Evolutionary conservation across 1,140 invertebrate genomes (phyloP), one percentile per base, ranked within the genome.

Genomic region (Bombus vancouverensis): DNA sequence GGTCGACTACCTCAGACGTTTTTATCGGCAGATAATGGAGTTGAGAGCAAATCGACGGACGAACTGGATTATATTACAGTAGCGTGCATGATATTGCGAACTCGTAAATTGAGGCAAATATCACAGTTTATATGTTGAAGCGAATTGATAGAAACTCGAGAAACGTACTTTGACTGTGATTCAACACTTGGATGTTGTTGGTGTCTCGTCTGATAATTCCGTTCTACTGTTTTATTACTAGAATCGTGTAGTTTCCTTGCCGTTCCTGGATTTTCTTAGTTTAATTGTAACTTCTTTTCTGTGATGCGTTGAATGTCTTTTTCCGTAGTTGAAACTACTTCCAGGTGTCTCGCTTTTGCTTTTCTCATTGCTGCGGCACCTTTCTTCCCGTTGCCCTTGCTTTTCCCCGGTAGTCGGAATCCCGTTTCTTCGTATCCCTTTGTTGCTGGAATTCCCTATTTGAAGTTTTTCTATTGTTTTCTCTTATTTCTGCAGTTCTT

Each of bases 21-120:
- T 85, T 85, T 68, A 74, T 66, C 53, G 34, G 0, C 0, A 22
- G 66, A 79, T 79, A 79, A 84, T 79, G 66, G 76, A 53, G 65
- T 9, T 12, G 47, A 22, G 65, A 59, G 73, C 44, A 15, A 57
- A 57, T 66, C 76, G 39, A 25, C 47, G 47, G 5, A 6, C 47
- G 47, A 53, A 53, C 47, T 53, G 47, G 18, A 53, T 53, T 53
- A 53, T 53, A 53, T 53, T 53, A 53, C 18, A 53, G 47, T 53
- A 53, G 47, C 47, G 47, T 53, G 47, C 1, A 53, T 53, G 47
- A 22, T 53, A 53, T 53, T 53, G 47, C 47, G 47, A 53, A 53
- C 47, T 53, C 18, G 47, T 53, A 62, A 66, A 32, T 32, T 18
- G 5, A 8, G n/a, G 15, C 65, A 66, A 65, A 65, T 8, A 32